Percentiles rank a stretch among this genome's conserved stretches.
Evolutionary conservation across 2,888 invertebrate species (phyloP).

Genomic region (Pyrgus malvae): DNA sequence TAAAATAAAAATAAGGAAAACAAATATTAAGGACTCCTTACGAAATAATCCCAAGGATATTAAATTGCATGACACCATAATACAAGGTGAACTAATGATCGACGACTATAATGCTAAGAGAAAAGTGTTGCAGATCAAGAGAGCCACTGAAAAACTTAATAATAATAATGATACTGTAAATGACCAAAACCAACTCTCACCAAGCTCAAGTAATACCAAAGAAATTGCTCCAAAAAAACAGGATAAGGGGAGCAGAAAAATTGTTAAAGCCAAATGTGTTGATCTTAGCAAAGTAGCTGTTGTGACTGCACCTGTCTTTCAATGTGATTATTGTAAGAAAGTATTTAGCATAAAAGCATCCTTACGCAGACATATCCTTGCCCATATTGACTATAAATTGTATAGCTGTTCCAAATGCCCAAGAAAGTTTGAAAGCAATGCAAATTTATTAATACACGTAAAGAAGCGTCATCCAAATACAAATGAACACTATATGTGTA

Average conservation of each 20-base stretch:
- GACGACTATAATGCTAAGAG: constrained; percentile 38
- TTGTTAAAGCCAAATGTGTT: constrained; percentile 22
- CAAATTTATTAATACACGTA: constrained; percentile 83
- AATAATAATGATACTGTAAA: constrained; percentile 70
- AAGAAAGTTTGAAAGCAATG: constrained; percentile 19
- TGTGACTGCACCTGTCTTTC: constrained; percentile 37
- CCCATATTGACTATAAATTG: constrained; percentile 83
- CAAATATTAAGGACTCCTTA: constrained; percentile 45
- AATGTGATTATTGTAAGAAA: constrained; percentile 84
- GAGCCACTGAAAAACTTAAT: constrained; percentile 48
- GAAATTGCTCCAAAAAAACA: not conserved
- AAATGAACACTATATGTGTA: constrained; percentile 83
- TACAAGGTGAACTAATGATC: constrained; percentile 65
- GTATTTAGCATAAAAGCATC: constrained; percentile 84
- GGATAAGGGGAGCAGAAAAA: constrained; percentile 25
- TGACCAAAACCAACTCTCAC: constrained; percentile 44
- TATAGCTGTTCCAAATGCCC: constrained; percentile 14
- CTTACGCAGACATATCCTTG: constrained; percentile 84
- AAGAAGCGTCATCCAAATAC: constrained; percentile 77
- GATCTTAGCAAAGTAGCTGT: constrained; percentile 45
- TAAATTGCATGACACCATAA: constrained; percentile 55
- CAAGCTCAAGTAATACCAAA: not conserved
- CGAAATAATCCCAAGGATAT: constrained; percentile 42
- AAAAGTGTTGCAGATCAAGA: constrained; percentile 29
- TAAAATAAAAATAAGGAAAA: constrained; percentile 16